Evolutionary conservation across 2,113 vertebrate genomes (phyloP), one percentile per base, ranked within the genome.

Genomic region (Gasterosteus nipponicus): DNA sequence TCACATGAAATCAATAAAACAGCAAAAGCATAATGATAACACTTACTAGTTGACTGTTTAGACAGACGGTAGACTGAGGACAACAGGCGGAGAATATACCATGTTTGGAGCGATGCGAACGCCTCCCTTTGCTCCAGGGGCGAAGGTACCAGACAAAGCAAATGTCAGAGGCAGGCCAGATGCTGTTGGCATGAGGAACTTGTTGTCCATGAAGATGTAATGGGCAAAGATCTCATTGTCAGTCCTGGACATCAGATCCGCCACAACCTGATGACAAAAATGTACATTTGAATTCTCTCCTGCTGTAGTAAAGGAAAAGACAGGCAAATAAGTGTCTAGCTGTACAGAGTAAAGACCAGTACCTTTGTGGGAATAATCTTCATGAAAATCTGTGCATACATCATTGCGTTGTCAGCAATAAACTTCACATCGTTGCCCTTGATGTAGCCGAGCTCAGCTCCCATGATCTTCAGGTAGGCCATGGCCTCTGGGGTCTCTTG

Each of bases 131-230:
- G 93, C 87, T 22, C 96, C 96, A 5, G 96, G 95, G 63, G 95
- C 86, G 22, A 93, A 84, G 65, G 95, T 89, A 67, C 96, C 97
- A 59, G 95, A 95, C n/a, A 95, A 82, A 19, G 94, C 93, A 74
- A 98, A 93, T 39, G 95, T 96, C 69, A 98, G 85, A 19, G 95
- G 97, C 22, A 97, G 78, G 16, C 97, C 97, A 69, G 93, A 90
- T 63, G 95, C 94, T 1, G 96, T 97, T 82, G 97, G 94, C 68
- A 98, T 86, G 56, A 94, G 92, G 83, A 97, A 96, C 79, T 95
- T 94, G 61, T 96, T 97, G 90, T 98, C 97, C 96, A 97, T 95
- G 89, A 98, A 98, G 72, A 98, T 93, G 91, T 98, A 98, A 85
- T 98, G 96, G 73, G 94, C 87, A 80, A 97, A 97, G 3, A 97